Conservation (phyloP, 92 coral and sea anemone species). For the Parazoanthus atlanticus region DNA sequence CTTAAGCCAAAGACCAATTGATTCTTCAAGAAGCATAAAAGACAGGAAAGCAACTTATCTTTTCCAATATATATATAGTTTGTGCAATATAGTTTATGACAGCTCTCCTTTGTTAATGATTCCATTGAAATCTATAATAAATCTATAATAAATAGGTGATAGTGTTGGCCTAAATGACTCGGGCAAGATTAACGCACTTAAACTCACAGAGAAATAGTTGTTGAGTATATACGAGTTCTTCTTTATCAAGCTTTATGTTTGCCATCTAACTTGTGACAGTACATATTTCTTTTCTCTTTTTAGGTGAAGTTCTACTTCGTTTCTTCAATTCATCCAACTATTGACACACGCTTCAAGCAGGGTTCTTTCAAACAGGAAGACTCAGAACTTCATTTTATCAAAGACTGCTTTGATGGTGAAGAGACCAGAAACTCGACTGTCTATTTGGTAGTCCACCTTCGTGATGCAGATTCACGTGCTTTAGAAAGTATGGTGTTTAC, state of each 20-base stretch:
- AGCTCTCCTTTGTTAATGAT: slow-evolving; percentile 15
- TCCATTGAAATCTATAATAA: neutral
- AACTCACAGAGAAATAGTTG: slow-evolving; percentile 1
- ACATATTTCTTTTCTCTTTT: neutral
- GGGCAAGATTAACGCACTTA: neutral
- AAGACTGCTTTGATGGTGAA: slow-evolving; percentile 58
- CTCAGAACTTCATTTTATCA: slow-evolving; percentile 66
- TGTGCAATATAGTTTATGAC: slow-evolving; percentile 45
- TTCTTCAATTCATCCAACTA: slow-evolving; percentile 46
- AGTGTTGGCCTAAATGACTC: neutral
- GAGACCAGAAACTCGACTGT: slow-evolving; percentile 18
- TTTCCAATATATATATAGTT: slow-evolving; percentile 31
- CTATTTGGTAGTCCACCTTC: slow-evolving; percentile 55
- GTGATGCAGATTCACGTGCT: slow-evolving; percentile 18
- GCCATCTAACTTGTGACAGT: neutral
- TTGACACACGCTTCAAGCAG: slow-evolving; percentile 55
- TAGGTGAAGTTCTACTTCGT: slow-evolving; percentile 65
- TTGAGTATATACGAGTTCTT: neutral
- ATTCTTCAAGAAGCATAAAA: slow-evolving; percentile 19
- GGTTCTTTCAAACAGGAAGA: slow-evolving; percentile 50
- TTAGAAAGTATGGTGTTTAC: slow-evolving; percentile 62
- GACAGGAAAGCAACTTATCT: slow-evolving; percentile 28
- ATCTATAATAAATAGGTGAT: neutral
- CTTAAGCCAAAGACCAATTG: slow-evolving; percentile 29
- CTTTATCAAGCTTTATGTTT: neutral